Evolutionary conservation across 2,113 vertebrate genomes (phyloP), one percentile per base, ranked within the genome.

Genomic region (Lophius piscatorius): DNA sequence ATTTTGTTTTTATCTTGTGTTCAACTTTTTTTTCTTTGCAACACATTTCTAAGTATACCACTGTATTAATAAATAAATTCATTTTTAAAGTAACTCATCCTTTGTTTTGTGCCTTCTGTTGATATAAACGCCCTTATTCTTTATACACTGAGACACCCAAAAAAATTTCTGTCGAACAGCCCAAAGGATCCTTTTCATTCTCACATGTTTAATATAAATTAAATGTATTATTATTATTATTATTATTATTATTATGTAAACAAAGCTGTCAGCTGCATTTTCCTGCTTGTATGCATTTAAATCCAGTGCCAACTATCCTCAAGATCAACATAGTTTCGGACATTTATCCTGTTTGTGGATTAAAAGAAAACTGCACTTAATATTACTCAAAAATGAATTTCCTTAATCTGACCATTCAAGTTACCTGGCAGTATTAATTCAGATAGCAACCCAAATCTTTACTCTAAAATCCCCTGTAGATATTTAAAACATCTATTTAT

Each of bases 11-110:
- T 42, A 9, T 65, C 20, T 83, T 84, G 24, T 2, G 56, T 84
- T 81, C 57, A 24, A 57, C 45, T 42, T 70, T 36, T 34, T 58
- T 17, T 77, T 72, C 73, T 90, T 89, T 86, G 88, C 89, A 57
- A 94, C 93, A 94, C 91, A 90, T 98, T 98, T 98, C 95, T 97
- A 95, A 96, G 92, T 96, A 96, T 95, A 90, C 87, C 85, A 92
- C 88, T 91, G 90, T 91, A 93, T 92, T 91, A 92, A 93, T 92
- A 93, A 97, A 99, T 97, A 98, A 98, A 98, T 94, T 92, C 88
- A 90, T 96, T 99, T 98, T 96, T 95, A 94, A 98, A 96, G 93
- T 95, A 96, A 70, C 29, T 11, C 21, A 35, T 65, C 14, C 6
- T 63, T 20, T 34, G 22, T 23, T 34, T 22, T 12, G 14, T 77